Evolutionary conservation across 2,797 vertebrate species (phyloP).

Genomic region (Phalloptychus januarius): DNA sequence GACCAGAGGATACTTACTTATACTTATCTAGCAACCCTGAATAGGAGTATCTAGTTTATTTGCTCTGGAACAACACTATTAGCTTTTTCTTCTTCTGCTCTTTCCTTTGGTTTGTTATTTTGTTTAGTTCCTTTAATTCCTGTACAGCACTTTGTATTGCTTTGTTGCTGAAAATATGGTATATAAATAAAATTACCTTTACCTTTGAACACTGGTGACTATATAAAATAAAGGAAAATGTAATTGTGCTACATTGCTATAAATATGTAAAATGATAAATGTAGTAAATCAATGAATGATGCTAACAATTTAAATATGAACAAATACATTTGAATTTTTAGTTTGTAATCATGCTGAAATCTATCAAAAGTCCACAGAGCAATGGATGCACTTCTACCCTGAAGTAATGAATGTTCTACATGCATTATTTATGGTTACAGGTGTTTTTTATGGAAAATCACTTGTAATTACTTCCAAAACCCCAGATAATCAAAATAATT

Average conservation of each 20-base stretch:
- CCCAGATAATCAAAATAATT: constrained; percentile 10
- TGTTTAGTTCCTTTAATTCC: too few species aligned
- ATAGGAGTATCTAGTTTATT: too few species aligned
- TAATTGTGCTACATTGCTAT: background rate
- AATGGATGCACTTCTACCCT: constrained; percentile 4
- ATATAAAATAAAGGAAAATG: background rate
- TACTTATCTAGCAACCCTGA: too few species aligned
- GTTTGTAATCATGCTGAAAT: too few species aligned
- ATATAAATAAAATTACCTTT: too few species aligned
- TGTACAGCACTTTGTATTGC: too few species aligned
- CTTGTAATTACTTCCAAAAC: constrained; percentile 18
- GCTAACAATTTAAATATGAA: background rate
- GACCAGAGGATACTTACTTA: too few species aligned
- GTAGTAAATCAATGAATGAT: background rate
- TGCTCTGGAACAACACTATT: too few species aligned
- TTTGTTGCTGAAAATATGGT: too few species aligned
- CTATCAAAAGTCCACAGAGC: background rate
- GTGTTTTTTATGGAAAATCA: constrained; percentile 53
- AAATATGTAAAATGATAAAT: background rate
- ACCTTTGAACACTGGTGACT: background rate
- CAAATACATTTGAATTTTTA: background rate
- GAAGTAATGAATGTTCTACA: background rate
- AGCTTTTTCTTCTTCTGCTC: too few species aligned
- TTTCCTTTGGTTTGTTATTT: too few species aligned
- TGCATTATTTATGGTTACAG: constrained; percentile 13